phyloP scores from a whole-genome alignment of 2,113 vertebrate species.

The Trochalopteron elliotii region DNA sequence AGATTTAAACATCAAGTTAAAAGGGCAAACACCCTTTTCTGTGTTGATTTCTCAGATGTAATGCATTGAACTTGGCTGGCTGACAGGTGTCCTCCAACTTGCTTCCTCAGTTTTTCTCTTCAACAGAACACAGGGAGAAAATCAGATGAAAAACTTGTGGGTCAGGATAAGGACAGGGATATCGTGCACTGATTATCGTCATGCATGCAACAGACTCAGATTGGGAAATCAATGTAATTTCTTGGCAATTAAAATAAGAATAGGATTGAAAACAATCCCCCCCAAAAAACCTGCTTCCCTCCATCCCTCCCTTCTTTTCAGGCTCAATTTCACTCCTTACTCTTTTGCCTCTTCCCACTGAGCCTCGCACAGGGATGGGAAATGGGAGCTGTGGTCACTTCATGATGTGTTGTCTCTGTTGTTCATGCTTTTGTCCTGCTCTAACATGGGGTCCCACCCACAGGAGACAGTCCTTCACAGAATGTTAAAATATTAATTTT shows the following conservation, averaged over 20 bases:
- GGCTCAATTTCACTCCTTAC: neutral
- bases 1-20: neutral
- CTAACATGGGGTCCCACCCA: accelerated
- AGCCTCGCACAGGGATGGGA: neutral
- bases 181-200: accelerated
- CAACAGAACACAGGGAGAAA: neutral
- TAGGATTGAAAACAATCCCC: neutral
- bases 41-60: neutral
- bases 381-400: neutral
- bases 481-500: accelerated
- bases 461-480: neutral
- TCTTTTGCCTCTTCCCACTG: neutral
- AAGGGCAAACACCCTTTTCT: neutral
- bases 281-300: neutral
- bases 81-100: neutral
- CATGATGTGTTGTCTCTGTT: accelerated
- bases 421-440: neutral
- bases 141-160: accelerated
- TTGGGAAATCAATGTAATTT: neutral
- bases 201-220: accelerated
- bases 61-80: neutral
- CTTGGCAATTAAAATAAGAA: neutral
- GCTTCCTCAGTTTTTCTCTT: neutral
- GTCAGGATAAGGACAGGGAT: neutral
- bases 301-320: neutral